Evolutionary conservation across 2,113 vertebrate genomes (phyloP).

Genomic region (Rostratula benghalensis): DNA sequence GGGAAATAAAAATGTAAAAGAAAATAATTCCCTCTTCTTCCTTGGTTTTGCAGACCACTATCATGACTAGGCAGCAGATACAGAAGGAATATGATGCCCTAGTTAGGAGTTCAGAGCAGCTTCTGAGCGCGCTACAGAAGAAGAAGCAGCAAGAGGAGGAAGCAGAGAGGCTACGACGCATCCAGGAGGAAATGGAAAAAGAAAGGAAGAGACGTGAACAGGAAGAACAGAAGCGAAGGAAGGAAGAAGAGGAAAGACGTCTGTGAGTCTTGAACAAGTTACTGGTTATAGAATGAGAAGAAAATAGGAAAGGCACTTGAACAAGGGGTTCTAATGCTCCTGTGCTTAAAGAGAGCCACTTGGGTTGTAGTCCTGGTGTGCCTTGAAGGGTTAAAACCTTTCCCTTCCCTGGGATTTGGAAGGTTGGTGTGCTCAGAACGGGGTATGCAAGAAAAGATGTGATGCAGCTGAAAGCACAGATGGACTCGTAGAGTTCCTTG

Average conservation of each 20-base stretch:
- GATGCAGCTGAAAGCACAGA: neutral
- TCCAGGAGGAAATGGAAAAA: constrained; percentile 95
- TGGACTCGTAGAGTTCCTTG: neutral
- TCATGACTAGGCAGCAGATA: constrained; percentile 90
- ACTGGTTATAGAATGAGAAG: neutral
- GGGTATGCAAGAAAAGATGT: neutral
- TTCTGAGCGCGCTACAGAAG: constrained; percentile 88
- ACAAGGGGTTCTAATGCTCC: neutral
- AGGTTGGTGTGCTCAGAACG: neutral
- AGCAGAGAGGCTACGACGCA: constrained; percentile 85
- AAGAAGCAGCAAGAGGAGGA: constrained; percentile 96
- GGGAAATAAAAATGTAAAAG: neutral
- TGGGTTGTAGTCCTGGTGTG: neutral
- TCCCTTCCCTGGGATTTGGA: neutral
- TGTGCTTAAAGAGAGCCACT: neutral
- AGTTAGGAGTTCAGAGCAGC: constrained; percentile 87
- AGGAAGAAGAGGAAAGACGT: constrained; percentile 88
- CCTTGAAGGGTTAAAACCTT: neutral
- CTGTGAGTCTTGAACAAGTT: constrained; percentile 78
- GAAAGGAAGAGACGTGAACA: constrained; percentile 88
- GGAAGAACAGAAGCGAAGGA: constrained; percentile 82
- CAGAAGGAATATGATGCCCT: constrained; percentile 86
- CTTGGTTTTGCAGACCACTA: constrained; percentile 74
- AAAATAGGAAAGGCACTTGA: neutral
- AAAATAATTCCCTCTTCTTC: neutral